phyloP scores from a whole-genome alignment of 2,113 vertebrate species.

The Pterocles orientalis region DNA sequence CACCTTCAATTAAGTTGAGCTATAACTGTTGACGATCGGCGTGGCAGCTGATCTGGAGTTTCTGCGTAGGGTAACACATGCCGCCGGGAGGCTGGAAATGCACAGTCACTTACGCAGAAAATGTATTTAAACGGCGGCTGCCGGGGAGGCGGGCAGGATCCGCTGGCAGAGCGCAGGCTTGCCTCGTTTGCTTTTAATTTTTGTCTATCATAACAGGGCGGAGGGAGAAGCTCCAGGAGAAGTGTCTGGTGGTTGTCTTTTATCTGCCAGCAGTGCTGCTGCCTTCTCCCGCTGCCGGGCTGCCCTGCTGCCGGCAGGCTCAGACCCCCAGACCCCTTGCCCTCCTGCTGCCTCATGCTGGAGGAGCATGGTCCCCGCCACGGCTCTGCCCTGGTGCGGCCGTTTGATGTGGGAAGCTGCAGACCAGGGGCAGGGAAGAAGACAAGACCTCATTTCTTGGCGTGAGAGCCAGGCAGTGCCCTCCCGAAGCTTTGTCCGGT shows the following conservation, averaged over 20 bases:
- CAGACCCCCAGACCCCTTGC: neutral
- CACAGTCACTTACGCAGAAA: neutral
- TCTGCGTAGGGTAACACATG: neutral
- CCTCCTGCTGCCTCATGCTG: neutral
- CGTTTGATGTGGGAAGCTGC: neutral
- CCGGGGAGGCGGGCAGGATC: neutral
- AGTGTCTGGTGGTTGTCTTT: neutral
- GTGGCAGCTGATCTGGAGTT: neutral
- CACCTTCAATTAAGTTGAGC: neutral
- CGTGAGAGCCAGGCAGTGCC: neutral
- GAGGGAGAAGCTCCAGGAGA: neutral
- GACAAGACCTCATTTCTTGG: neutral
- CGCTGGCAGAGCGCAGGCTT: fast-evolving
- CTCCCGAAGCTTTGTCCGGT: fast-evolving
- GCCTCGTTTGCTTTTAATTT: neutral
- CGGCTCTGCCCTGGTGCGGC: neutral
- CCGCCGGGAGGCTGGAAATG: conserved; percentile 4
- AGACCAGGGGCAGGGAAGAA: neutral
- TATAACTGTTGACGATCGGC: neutral
- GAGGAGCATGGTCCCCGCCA: fast-evolving
- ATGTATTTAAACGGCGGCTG: neutral
- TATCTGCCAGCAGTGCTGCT: neutral
- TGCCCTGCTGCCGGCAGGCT: neutral
- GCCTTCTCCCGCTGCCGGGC: neutral
- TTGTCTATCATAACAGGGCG: neutral